Conservation (phyloP, 1,140 invertebrate species). For the Oscheius sp. region DNA sequence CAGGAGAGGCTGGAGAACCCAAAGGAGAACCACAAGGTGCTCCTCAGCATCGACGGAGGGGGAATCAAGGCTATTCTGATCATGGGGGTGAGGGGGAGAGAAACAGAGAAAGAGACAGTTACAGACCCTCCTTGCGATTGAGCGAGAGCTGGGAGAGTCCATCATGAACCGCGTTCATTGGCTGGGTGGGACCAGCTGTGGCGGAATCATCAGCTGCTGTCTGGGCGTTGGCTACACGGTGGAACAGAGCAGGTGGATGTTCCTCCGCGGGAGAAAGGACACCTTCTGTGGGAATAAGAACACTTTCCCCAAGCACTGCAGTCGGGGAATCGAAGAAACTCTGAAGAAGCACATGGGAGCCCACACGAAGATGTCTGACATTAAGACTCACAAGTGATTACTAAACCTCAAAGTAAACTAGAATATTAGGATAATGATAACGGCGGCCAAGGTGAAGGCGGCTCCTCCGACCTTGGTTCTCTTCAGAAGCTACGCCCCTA, state of each 20-base stretch:
- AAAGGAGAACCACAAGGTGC: slow-evolving; percentile 21
- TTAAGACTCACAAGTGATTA: background rate
- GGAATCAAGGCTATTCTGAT: slow-evolving; percentile 16
- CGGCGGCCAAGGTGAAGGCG: slow-evolving; percentile 9
- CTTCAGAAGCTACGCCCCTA: slow-evolving; percentile 23
- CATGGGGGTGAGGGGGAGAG: no score
- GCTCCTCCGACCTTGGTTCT: slow-evolving; percentile 15
- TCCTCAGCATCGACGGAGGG: slow-evolving; percentile 23
- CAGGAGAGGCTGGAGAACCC: slow-evolving; percentile 4
- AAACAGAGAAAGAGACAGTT: no score
- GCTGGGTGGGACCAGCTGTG: slow-evolving; percentile 29
- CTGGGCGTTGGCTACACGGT: background rate
- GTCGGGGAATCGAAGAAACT: slow-evolving; percentile 16
- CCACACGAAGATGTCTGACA: slow-evolving; percentile 1
- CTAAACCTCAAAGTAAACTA: no score
- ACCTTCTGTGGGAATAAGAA: slow-evolving; percentile 25
- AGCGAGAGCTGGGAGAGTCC: slow-evolving; percentile 14
- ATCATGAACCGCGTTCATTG: slow-evolving; percentile 17
- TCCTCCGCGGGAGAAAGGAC: background rate
- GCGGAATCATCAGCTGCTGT: slow-evolving; percentile 2
- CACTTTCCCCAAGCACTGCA: slow-evolving; percentile 20
- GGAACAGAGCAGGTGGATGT: background rate
- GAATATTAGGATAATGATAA: slow-evolving; percentile 13
- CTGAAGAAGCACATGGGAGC: slow-evolving; percentile 17
- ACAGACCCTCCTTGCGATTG: slow-evolving; percentile 13